Evolutionary conservation across 2,888 invertebrate genomes (phyloP), one percentile per base, ranked within the genome.

Genomic region (Polia nebulosa): DNA sequence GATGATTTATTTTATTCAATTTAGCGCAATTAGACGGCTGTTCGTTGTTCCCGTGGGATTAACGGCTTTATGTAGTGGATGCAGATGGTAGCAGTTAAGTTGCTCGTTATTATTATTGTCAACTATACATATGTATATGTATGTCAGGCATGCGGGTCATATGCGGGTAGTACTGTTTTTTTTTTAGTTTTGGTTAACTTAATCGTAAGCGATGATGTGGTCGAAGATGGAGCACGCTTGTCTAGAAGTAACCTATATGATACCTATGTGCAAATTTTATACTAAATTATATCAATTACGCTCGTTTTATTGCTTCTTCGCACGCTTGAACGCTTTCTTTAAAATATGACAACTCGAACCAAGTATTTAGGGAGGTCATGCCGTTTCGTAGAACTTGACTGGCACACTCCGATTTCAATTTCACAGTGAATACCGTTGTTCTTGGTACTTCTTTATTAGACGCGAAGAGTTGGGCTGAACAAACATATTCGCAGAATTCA

Each of bases 381-480:
- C 51, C 70, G 75, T 81, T 92, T 91, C 91, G 81, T 78, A 78
- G 92, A 90, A 91, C 78, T 80, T 71, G 56, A 68, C 64, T 78
- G 83, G 78, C 87, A 86, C 85, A 89, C 88, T 87, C 86, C 85
- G 87, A 91, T 91, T 92, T 90, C 89, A 87, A 88, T 90, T 92
- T 89, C 88, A 87, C 88, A 83, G 81, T 68, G 79, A 82, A 87
- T 88, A 89, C 90, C 89, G 92, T 91, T 90, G 86, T 92, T 91
- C 91, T 86, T 71, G 80, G 91, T 91, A 91, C 85, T 87, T 87
- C 88, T 89, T 88, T 86, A 86, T 89, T 90, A 87, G 87, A 88
- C 78, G 79, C 75, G 80, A 82, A 84, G 87, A 78, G 80, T 83
- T 77, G 70, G 64, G 65, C 67, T 84, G 84, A 83, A 85, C 83